A percentile compares a stretch with the other conserved stretches of the same genome.
phyloP scores from a whole-genome alignment of 2,797 vertebrate genomes.

The Enteromius thamalakanensis region DNA sequence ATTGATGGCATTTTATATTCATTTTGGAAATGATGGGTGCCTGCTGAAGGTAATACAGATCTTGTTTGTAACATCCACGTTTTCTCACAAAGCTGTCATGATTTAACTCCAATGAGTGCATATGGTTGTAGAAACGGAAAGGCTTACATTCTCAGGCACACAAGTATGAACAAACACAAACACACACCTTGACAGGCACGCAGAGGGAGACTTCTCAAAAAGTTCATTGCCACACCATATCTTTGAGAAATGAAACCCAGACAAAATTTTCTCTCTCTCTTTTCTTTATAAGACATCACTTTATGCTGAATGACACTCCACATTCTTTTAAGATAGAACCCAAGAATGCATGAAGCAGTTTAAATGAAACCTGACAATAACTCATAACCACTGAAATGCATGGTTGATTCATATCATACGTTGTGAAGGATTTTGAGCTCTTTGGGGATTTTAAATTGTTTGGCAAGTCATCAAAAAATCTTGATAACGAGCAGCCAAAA shows the following conservation, averaged over 20 bases:
- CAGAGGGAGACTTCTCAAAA: slow-evolving; percentile 17
- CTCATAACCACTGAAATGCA: not conserved
- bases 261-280: not conserved
- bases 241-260: slow-evolving; percentile 16
- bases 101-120: slow-evolving; percentile 39
- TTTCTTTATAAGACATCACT: slow-evolving; percentile 15
- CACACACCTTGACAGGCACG: slow-evolving; percentile 18
- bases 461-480: not conserved
- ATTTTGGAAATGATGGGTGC: slow-evolving; percentile 53
- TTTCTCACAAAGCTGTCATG: slow-evolving; percentile 36
- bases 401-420: not conserved
- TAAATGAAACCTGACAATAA: slow-evolving; percentile 14
- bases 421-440: not conserved
- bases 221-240: slow-evolving; percentile 26
- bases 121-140: slow-evolving; percentile 35
- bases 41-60: slow-evolving; percentile 1
- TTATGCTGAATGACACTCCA: slow-evolving; percentile 34
- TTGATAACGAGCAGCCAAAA: not conserved
- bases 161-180: not conserved
- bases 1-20: slow-evolving; percentile 49
- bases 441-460: slow-evolving; percentile 2
- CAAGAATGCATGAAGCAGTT: slow-evolving; percentile 16
- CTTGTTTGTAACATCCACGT: slow-evolving; percentile 27
- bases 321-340: slow-evolving; percentile 2
- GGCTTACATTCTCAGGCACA: not conserved